These are phyloP conservation scores for Clarias pachynema DNA, from an alignment of 2,797 vertebrate species.

Conservation along the genomic window DNA sequence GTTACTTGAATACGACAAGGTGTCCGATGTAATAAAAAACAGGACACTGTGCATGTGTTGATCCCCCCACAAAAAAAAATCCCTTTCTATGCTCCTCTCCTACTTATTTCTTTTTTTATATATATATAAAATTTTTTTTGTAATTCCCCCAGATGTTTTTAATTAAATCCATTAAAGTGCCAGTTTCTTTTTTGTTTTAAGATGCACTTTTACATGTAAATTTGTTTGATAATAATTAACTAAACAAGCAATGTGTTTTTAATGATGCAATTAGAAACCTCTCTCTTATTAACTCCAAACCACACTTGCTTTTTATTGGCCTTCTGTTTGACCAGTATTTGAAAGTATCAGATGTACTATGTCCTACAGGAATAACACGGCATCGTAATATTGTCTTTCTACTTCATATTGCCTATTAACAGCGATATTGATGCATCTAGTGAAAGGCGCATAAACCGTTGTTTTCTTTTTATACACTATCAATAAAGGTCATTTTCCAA, in stretches of 20 bases:
- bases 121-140: constrained; percentile 53
- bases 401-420: constrained; percentile 66
- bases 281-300: constrained; percentile 11
- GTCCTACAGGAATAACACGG: constrained; percentile 56
- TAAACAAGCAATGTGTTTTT: constrained; percentile 17
- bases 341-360: constrained; percentile 28
- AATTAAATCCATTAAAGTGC: neutral
- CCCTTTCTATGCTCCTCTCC: constrained; percentile 49
- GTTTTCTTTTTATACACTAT: constrained; percentile 68
- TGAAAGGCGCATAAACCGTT: constrained; percentile 68
- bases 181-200: neutral
- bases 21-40: constrained; percentile 67
- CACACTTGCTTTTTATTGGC: constrained; percentile 11
- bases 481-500: constrained; percentile 79
- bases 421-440: constrained; percentile 70
- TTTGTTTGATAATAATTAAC: neutral
- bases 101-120: constrained; percentile 45
- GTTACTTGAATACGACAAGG: constrained; percentile 82
- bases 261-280: constrained; percentile 13
- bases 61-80: neutral
- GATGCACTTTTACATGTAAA: neutral
- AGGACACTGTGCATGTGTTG: constrained; percentile 73
- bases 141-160: constrained; percentile 42
- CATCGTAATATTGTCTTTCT: constrained; percentile 58
- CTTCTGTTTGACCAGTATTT: constrained; percentile 29